These are phyloP conservation scores for Bedellia somnulentella DNA, from an alignment of 2,888 invertebrate genomes.

Conservation along the genomic window DNA sequence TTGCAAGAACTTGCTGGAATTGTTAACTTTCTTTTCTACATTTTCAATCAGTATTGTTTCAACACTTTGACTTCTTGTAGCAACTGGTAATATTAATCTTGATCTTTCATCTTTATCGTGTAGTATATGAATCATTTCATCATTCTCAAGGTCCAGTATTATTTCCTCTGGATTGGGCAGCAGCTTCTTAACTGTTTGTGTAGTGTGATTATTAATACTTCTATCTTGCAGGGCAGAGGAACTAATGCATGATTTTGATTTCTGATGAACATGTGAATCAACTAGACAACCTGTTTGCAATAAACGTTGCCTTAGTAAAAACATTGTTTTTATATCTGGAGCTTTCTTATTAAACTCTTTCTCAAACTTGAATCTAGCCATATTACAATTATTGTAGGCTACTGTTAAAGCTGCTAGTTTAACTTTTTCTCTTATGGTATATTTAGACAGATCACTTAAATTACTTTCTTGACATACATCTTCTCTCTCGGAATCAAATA, in stretches of 20 bases:
- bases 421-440: slow-evolving; percentile 41
- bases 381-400: slow-evolving; percentile 44
- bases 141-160: slow-evolving; percentile 28
- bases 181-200: no score
- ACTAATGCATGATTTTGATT: slow-evolving; percentile 12
- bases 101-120: neutral
- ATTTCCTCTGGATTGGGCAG: slow-evolving; percentile 46
- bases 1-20: no score
- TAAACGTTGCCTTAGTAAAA: slow-evolving; percentile 42
- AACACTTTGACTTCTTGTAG: slow-evolving; percentile 28
- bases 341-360: slow-evolving; percentile 40
- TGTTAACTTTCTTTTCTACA: no score
- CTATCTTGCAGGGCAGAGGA: neutral
- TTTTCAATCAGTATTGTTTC: slow-evolving; percentile 35
- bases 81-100: slow-evolving; percentile 9
- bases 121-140: slow-evolving; percentile 13
- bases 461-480: no score
- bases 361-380: slow-evolving; percentile 43
- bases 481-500: no score
- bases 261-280: slow-evolving; percentile 27
- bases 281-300: slow-evolving; percentile 40
- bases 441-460: no score
- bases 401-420: slow-evolving; percentile 44
- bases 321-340: slow-evolving; percentile 51
- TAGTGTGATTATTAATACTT: neutral